phyloP scores from a whole-genome alignment of 1,140 invertebrate genomes.

The Drosophila pseudoananassae region DNA sequence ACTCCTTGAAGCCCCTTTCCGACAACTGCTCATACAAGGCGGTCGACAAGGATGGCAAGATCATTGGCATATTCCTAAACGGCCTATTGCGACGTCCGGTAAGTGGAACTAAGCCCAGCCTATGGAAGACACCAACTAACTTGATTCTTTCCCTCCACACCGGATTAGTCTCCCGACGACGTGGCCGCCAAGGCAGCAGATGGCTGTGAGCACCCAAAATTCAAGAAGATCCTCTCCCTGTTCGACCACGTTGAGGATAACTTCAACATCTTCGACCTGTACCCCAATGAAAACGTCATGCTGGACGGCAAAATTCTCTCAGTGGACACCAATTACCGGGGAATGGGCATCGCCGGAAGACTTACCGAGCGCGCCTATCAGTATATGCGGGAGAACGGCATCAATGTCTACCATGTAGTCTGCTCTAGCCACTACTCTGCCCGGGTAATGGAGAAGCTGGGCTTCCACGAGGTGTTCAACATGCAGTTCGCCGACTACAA shows the following conservation, averaged over 20 bases:
- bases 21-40: constrained; percentile 88
- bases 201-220: constrained; percentile 85
- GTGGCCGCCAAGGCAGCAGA: constrained; percentile 63
- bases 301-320: constrained; percentile 88
- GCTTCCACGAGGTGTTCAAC: constrained; percentile 88
- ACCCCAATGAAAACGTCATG: constrained; percentile 85
- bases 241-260: constrained; percentile 85
- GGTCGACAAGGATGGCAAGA: constrained; percentile 85
- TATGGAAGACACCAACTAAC: neutral
- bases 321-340: constrained; percentile 87
- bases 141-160: neutral
- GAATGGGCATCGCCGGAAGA: constrained; percentile 87
- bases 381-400: constrained; percentile 70
- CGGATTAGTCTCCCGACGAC: constrained; percentile 25
- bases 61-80: constrained; percentile 86
- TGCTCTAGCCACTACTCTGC: constrained; percentile 90
- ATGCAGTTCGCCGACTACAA: constrained; percentile 88
- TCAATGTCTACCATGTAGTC: constrained; percentile 84
- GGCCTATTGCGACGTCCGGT: constrained; percentile 69
- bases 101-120: constrained; percentile 9
- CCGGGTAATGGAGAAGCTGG: constrained; percentile 87
- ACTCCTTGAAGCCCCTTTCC: constrained; percentile 85
- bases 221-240: constrained; percentile 86
- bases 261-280: constrained; percentile 85
- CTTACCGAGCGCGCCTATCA: constrained; percentile 86